A percentile compares a stretch with the other conserved stretches of the same genome.
These are phyloP conservation scores for Orcinus orca DNA, from an alignment of 2,113 vertebrate species.

Conservation along the genomic window DNA sequence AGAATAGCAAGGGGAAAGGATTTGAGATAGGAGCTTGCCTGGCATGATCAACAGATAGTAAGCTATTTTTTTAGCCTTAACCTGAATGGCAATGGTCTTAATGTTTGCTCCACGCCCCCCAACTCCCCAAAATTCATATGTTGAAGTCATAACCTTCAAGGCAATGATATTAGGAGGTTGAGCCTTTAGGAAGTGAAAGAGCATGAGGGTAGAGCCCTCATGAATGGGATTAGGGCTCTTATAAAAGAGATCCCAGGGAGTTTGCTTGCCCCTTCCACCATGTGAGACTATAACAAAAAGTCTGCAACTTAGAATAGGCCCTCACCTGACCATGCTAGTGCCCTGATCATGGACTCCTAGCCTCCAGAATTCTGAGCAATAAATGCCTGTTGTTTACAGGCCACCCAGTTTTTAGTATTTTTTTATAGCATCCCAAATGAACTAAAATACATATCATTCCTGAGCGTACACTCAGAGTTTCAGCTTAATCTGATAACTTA, in stretches of 20 bases:
- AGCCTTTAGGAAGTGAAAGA: neutral
- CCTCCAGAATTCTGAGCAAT: neutral
- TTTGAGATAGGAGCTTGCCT: neutral
- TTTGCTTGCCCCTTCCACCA: neutral
- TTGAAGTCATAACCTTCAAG: neutral
- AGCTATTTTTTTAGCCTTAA: neutral
- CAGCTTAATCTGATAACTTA: neutral
- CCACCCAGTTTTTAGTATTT: neutral
- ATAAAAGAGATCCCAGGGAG: neutral
- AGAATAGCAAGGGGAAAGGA: neutral
- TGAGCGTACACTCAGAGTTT: neutral
- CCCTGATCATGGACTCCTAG: neutral
- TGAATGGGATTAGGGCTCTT: neutral
- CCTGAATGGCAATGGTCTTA: neutral
- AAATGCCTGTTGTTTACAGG: neutral
- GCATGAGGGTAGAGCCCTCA: neutral
- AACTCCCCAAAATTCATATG: neutral
- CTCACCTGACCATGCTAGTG: neutral
- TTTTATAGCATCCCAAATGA: neutral
- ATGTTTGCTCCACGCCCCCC: neutral
- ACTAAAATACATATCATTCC: neutral
- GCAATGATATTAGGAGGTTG: neutral
- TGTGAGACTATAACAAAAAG: neutral
- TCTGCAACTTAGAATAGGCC: neutral
- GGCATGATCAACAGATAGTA: neutral